Percentiles rank a stretch among this genome's conserved stretches.
Evolutionary conservation across 2,113 vertebrate genomes (phyloP).

Genomic region (Spea multiplicata): DNA sequence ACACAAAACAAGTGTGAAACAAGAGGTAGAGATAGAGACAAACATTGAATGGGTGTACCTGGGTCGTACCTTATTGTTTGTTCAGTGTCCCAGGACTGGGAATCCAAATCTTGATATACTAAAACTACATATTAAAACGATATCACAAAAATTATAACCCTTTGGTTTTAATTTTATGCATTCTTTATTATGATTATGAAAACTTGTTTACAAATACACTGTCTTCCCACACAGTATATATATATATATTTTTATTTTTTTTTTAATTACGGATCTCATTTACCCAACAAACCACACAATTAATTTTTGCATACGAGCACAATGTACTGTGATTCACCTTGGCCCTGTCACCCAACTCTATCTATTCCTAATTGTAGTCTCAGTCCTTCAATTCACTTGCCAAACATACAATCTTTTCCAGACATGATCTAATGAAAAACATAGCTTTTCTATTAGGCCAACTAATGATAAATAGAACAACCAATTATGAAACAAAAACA

Average conservation of each 20-base stretch:
- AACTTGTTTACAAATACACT: too few relatives aligned
- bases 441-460: conserved; percentile 28
- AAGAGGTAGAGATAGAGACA: too few relatives aligned
- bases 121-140: too few relatives aligned
- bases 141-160: too few relatives aligned
- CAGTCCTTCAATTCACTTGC: conserved; percentile 4
- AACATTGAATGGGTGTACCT: too few relatives aligned
- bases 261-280: neutral
- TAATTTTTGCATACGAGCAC: conserved; percentile 18
- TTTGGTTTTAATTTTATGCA: too few relatives aligned
- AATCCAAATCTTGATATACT: too few relatives aligned
- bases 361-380: conserved; percentile 25
- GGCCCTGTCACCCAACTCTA: conserved; percentile 7
- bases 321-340: conserved; percentile 34
- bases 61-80: too few relatives aligned
- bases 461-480: conserved; percentile 33
- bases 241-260: neutral
- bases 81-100: too few relatives aligned
- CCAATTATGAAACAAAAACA: conserved; percentile 40
- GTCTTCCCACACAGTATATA: neutral
- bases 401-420: conserved; percentile 33
- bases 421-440: conserved; percentile 39
- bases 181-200: too few relatives aligned
- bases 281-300: neutral
- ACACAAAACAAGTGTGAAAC: too few relatives aligned